phyloP scores from a whole-genome alignment of 1,140 invertebrate species.

The Odontomachus brunneus region DNA sequence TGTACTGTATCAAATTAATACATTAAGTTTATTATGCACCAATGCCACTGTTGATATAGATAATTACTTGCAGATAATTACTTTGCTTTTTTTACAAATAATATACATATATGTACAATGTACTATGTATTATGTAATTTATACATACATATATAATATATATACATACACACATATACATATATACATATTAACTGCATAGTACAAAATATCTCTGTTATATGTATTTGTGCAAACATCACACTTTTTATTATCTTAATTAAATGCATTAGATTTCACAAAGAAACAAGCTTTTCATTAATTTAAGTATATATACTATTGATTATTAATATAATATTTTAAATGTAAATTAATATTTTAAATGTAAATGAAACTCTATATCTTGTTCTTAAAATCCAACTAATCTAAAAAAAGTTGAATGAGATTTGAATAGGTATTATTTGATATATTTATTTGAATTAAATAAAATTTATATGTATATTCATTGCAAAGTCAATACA shows the following conservation, averaged over 20 bases:
- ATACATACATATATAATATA: background rate
- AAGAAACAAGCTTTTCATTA: conserved; percentile 16
- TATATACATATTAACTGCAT: background rate
- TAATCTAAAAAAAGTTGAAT: conserved; percentile 5
- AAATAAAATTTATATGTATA: background rate
- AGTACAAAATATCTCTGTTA: conserved; percentile 8
- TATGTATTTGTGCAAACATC: background rate
- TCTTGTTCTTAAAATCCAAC: background rate
- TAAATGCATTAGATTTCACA: background rate
- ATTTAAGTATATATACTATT: background rate
- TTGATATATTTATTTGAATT: background rate
- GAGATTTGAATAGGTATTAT: background rate
- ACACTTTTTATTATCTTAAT: background rate
- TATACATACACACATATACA: too few relatives aligned
- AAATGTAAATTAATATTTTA: background rate
- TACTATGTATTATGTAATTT: too few relatives aligned
- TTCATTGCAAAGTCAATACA: conserved; percentile 10
- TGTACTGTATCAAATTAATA: conserved; percentile 20
- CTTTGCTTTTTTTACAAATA: too few relatives aligned
- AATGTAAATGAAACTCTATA: conserved; percentile 1
- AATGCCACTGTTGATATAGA: background rate
- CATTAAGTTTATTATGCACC: conserved; percentile 15
- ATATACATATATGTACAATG: too few relatives aligned
- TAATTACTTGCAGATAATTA: too few relatives aligned
- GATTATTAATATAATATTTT: conserved; percentile 15